Base-by-base conservation (phyloP, 1,140 invertebrate genomes). In the Maniola jurtina region DNA sequence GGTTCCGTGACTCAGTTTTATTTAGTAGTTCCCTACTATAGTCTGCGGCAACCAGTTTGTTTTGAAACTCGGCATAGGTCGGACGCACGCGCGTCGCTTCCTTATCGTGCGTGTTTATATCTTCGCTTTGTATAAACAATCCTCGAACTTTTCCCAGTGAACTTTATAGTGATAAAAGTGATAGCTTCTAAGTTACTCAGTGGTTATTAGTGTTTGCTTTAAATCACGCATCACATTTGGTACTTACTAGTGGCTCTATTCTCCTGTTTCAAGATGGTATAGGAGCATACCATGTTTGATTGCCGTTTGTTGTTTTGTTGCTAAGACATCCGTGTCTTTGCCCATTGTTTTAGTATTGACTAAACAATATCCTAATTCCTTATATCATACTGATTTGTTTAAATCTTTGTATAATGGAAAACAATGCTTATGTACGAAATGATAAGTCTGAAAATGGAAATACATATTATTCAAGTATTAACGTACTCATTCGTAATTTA, bases 301-400 rank as follows among this genome's bases (percentile, higher is more conserved):
- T 84, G 77, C 76, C 62, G 75, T 86, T 86, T 85, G 82, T 87
- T 87, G 81, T 86, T 87, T 84, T 83, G 83, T 86, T 85, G 69
- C 78, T 77, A 83, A 83, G 82, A 86, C 79, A 85, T 84, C 81
- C 80, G 84, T 79, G 79, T 85, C 63, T 63, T 80, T 68, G 73
- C 69, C 72, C 79, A 73, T 72, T 59, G 73, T 77, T 71, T 55
- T 48, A 52, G 54, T 60, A 63, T 63, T 56, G 45, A 68, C 55
- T 65, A 58, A 58, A 59, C 36, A 7, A 34, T 55, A 14, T 16
- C 1, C 15, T 50, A 2, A 2, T 25, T 25, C 4, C 25, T 25
- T 25, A 4, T 25, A 25, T 25, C 4, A 60, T 47, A 14, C 8
- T 35, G 3, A 36, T 14, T 7, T 25, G 34, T 52, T 52, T 9